These are phyloP conservation scores for Drosophila ogumai DNA, from an alignment of 1,140 invertebrate genomes.

Conservation along the genomic window DNA sequence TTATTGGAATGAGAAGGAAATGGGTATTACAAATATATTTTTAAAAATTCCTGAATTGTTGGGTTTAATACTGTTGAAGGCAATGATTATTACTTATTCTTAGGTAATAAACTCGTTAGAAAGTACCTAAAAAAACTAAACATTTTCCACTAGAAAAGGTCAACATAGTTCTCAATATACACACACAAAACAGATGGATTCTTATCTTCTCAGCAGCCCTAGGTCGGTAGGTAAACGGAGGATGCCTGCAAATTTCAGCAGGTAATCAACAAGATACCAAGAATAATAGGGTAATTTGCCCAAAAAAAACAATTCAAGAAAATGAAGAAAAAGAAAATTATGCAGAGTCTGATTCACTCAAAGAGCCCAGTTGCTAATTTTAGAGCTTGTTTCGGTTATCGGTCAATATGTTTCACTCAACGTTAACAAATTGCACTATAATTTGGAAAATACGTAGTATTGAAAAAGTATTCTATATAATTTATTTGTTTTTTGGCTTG, in stretches of 20 bases:
- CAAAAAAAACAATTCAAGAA: not conserved
- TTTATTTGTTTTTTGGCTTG: not conserved
- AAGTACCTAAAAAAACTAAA: not conserved
- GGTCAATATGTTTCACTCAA: constrained; percentile 5
- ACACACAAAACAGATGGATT: not conserved
- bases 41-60: too few species aligned
- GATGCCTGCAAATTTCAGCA: not conserved
- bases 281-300: not conserved
- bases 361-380: not conserved
- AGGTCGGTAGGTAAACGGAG: not conserved
- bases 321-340: not conserved
- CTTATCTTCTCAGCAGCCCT: not conserved
- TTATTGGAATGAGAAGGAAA: too few species aligned
- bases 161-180: too few species aligned
- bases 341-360: not conserved
- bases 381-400: constrained; percentile 3
- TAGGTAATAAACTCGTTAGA: not conserved
- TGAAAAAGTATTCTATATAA: not conserved
- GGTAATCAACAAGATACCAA: not conserved
- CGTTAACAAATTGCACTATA: constrained; percentile 14
- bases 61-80: too few species aligned
- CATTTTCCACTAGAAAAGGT: not conserved
- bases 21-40: too few species aligned
- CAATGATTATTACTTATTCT: too few species aligned
- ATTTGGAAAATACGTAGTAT: constrained; percentile 4